Evolutionary conservation across 2,113 vertebrate species (phyloP).

Genomic region (Pangasianodon gigas): DNA sequence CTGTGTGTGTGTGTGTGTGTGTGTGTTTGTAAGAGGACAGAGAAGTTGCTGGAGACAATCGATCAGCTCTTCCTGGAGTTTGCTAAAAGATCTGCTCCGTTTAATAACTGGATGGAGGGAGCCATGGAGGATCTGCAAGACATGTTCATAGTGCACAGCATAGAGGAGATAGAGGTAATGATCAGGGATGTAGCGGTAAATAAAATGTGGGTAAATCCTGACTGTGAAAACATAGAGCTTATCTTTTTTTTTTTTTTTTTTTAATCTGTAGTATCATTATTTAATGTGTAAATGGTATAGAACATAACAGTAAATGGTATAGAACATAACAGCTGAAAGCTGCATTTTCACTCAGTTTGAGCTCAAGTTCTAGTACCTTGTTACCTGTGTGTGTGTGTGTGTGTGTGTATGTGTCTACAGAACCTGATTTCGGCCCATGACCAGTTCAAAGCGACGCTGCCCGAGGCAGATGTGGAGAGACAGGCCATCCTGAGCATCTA

Average conservation of each 20-base stretch:
- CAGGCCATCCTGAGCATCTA: constrained; percentile 85
- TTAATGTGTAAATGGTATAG: background rate
- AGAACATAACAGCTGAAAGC: background rate
- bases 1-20: constrained; percentile 11
- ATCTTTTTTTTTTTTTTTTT: background rate
- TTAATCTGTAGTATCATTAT: no score
- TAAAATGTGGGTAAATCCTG: background rate
- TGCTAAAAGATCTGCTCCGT: constrained; percentile 63
- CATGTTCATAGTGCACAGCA: constrained; percentile 87
- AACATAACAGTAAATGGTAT: background rate
- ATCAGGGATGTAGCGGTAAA: background rate
- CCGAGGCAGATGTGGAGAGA: constrained; percentile 83
- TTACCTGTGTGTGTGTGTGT: background rate
- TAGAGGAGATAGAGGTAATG: constrained; percentile 84
- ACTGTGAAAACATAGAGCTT: background rate
- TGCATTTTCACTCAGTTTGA: background rate
- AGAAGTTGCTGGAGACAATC: constrained; percentile 67
- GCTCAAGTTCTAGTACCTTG: background rate
- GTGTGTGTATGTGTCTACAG: constrained; percentile 57
- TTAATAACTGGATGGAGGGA: constrained; percentile 73
- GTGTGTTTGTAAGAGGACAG: constrained; percentile 57
- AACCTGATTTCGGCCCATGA: constrained; percentile 84
- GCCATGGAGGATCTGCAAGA: constrained; percentile 89
- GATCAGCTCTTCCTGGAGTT: constrained; percentile 68
- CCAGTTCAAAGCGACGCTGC: constrained; percentile 86